Conservation (phyloP, 2,113 vertebrate genomes). For the Microtus ochrogaster region DNA sequence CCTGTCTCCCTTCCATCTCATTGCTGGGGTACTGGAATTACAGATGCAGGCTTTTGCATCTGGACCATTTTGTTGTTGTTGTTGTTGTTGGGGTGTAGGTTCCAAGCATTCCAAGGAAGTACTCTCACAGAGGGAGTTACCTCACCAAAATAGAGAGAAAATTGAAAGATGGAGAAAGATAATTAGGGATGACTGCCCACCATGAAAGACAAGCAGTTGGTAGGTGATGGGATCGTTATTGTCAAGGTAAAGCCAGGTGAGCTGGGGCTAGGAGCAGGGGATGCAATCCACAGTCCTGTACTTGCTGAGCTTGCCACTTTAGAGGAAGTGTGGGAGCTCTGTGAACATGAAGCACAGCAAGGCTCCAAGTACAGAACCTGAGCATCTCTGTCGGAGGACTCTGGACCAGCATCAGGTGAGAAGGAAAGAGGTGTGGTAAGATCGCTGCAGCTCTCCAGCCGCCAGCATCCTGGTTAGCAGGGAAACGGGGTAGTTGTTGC, state of each 20-base stretch:
- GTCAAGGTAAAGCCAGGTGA: not conserved
- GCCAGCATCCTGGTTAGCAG: too few relatives aligned
- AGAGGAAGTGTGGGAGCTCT: not conserved
- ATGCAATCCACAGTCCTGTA: not conserved
- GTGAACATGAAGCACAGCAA: not conserved
- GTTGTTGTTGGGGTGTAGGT: not conserved
- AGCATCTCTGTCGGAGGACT: not conserved
- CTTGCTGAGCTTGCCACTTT: not conserved
- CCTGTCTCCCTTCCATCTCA: too few relatives aligned
- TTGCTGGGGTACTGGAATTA: too few relatives aligned
- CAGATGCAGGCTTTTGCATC: not conserved
- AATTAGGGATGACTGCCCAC: not conserved
- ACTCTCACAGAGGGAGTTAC: not conserved
- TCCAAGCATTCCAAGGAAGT: not conserved
- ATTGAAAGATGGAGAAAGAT: not conserved
- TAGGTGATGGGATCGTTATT: not conserved
- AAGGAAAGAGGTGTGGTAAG: too few relatives aligned
- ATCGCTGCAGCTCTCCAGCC: too few relatives aligned
- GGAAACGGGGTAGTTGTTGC: not conserved
- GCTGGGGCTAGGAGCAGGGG: not conserved
- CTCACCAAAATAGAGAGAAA: not conserved
- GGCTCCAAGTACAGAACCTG: too few relatives aligned
- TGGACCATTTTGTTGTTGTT: not conserved
- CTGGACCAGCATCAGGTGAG: too few relatives aligned
- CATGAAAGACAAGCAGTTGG: not conserved